These are phyloP conservation scores for Drosophila atripex DNA, from an alignment of 2,888 invertebrate genomes.

Conservation along the genomic window DNA sequence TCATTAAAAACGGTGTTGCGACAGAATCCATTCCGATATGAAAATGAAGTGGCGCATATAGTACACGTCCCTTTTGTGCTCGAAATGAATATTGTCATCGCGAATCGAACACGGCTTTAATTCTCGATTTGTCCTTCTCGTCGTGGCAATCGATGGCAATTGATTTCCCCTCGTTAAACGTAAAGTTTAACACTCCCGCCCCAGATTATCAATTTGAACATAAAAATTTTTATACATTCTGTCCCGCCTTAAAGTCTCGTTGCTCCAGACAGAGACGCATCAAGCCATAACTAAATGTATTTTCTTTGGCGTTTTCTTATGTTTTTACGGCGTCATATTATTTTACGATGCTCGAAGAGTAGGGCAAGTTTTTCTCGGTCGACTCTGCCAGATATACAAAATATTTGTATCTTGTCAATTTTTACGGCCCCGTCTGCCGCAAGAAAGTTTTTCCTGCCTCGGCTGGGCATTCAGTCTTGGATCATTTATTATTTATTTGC, in stretches of 20 bases:
- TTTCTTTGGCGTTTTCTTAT: slow-evolving; percentile 25
- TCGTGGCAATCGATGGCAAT: slow-evolving; percentile 36
- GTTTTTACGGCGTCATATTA: slow-evolving; percentile 65
- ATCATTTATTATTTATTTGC: slow-evolving; percentile 46
- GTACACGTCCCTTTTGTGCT: background rate
- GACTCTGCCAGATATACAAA: slow-evolving; percentile 6
- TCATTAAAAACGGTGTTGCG: slow-evolving; percentile 26
- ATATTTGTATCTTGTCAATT: slow-evolving; percentile 71
- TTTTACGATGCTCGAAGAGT: slow-evolving; percentile 47
- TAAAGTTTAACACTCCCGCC: slow-evolving; percentile 14
- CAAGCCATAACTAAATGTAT: slow-evolving; percentile 49
- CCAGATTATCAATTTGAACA: slow-evolving; percentile 30
- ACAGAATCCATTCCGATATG: slow-evolving; percentile 22
- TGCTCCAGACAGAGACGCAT: slow-evolving; percentile 28
- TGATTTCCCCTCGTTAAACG: slow-evolving; percentile 43
- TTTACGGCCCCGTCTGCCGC: slow-evolving; percentile 42
- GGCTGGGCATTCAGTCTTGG: slow-evolving; percentile 40
- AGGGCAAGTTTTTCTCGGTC: slow-evolving; percentile 13
- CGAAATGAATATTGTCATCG: slow-evolving; percentile 14
- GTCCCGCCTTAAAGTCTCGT: slow-evolving; percentile 41
- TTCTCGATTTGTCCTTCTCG: slow-evolving; percentile 7
- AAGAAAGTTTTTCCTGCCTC: slow-evolving; percentile 48
- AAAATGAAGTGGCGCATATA: slow-evolving; percentile 21
- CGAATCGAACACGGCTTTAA: background rate
- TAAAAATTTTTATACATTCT: slow-evolving; percentile 30